Evolutionary conservation across 2,113 vertebrate genomes (phyloP).

Genomic region (Numenius arquata): DNA sequence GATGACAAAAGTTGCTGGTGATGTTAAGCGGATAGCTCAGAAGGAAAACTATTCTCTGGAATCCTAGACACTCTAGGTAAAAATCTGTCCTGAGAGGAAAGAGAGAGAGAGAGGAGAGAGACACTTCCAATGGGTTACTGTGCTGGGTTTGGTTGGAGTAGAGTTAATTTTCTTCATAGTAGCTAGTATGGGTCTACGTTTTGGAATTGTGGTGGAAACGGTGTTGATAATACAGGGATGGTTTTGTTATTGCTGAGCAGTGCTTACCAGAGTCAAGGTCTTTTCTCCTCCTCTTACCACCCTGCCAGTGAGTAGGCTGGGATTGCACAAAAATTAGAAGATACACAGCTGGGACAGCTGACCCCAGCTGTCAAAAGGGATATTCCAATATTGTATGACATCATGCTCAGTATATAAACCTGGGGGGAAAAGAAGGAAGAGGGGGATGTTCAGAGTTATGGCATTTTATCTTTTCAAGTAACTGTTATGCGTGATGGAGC

Average conservation of each 20-base stretch:
- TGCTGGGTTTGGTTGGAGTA: background rate
- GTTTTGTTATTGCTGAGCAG: background rate
- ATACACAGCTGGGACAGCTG: background rate
- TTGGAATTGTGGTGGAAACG: background rate
- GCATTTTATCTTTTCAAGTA: background rate
- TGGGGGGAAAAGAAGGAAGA: background rate
- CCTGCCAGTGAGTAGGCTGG: background rate
- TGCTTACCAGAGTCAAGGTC: background rate
- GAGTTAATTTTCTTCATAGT: background rate
- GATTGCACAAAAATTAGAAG: background rate
- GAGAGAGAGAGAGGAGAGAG: background rate
- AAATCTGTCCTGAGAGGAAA: background rate
- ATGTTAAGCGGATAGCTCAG: background rate
- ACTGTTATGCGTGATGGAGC: background rate
- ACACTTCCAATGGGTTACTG: background rate
- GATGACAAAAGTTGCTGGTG: background rate
- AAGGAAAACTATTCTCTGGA: background rate
- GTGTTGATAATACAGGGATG: background rate
- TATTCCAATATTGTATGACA: background rate
- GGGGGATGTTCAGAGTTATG: background rate
- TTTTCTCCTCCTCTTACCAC: background rate
- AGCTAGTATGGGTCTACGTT: background rate
- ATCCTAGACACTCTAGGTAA: background rate
- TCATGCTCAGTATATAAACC: background rate
- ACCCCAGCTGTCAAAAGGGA: background rate